These are phyloP conservation scores for Patagioenas fasciata DNA, from an alignment of 2,113 vertebrate species.

Conservation along the genomic window DNA sequence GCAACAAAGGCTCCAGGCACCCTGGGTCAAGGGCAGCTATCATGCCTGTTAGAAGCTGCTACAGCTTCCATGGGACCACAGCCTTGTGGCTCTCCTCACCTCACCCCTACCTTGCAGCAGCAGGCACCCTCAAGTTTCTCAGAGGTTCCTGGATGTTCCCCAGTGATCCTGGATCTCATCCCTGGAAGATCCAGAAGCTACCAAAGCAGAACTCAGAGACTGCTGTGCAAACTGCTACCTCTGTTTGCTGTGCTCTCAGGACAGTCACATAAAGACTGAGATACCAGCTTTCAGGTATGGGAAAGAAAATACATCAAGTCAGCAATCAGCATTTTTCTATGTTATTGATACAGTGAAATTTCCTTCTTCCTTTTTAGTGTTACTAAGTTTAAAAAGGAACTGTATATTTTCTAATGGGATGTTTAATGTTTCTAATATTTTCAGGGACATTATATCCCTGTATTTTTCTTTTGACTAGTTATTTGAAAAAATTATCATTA, in stretches of 20 bases:
- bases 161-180: background rate
- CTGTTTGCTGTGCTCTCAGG: background rate
- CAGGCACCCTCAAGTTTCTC: background rate
- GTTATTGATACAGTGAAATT: constrained; percentile 1
- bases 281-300: background rate
- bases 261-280: background rate
- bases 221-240: background rate
- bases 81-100: too few species aligned
- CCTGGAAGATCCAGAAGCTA: background rate
- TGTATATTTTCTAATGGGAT: background rate
- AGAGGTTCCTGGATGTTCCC: accelerated
- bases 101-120: accelerated
- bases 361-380: background rate
- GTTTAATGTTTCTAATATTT: constrained; percentile 44
- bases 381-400: constrained; percentile 11
- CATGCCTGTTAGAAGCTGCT: background rate
- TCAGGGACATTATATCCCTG: background rate
- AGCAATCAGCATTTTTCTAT: background rate
- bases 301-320: background rate
- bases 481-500: constrained; percentile 28
- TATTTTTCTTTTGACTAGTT: background rate
- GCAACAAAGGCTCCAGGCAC: background rate
- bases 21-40: background rate
- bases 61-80: background rate
- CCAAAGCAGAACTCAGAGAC: background rate